Evolutionary conservation across 2,113 vertebrate species (phyloP).

Genomic region (Gallinago paraguaiae): DNA sequence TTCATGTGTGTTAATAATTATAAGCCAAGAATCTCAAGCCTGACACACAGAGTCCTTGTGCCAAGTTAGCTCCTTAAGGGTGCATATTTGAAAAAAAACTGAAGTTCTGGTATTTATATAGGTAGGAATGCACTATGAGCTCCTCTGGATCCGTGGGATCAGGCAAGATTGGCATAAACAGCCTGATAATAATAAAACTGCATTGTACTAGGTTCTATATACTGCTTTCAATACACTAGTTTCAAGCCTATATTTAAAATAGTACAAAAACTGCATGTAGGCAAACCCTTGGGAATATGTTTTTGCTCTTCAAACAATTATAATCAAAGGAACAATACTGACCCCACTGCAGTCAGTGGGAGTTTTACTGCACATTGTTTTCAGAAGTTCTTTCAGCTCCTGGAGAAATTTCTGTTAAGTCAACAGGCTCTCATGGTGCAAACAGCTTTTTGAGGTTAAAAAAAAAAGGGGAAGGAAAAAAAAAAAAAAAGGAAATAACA

Average conservation of each 20-base stretch:
- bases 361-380: constrained; percentile 5
- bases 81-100: not conserved
- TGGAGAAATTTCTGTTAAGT: constrained; percentile 41
- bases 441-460: constrained; percentile 1
- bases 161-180: not conserved
- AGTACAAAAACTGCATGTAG: not conserved
- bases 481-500: not conserved
- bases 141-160: not conserved
- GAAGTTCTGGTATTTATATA: not conserved
- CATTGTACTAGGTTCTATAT: not conserved
- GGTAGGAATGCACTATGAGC: not conserved
- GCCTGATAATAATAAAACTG: not conserved
- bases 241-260: constrained; percentile 29
- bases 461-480: not conserved
- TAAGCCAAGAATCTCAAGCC: not conserved
- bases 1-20: not conserved
- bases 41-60: not conserved
- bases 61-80: not conserved
- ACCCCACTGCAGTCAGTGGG: constrained; percentile 17
- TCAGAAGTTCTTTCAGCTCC: constrained; percentile 43
- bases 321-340: constrained; percentile 54
- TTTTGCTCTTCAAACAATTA: constrained; percentile 48
- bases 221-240: not conserved
- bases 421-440: constrained; percentile 11
- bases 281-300: not conserved